A percentile compares a stretch with the other conserved stretches of the same genome.
phyloP scores from a whole-genome alignment of 2,113 vertebrate species.

The Ailuropoda melanoleuca region DNA sequence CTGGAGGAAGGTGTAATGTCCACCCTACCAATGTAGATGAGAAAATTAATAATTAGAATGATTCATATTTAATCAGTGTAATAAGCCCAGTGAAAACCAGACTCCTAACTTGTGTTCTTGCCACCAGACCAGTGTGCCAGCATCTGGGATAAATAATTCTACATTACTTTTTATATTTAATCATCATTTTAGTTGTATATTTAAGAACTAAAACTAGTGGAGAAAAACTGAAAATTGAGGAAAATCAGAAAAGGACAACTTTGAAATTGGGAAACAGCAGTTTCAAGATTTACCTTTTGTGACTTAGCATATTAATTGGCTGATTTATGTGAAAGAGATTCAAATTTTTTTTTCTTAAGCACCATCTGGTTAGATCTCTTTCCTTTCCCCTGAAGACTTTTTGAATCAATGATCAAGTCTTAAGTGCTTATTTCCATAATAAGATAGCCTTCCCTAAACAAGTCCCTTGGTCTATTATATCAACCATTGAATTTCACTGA shows the following conservation, averaged over 20 bases:
- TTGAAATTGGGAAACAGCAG: not conserved
- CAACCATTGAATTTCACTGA: not conserved
- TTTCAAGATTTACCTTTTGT: conserved; percentile 31
- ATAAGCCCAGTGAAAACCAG: not conserved
- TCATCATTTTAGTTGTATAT: not conserved
- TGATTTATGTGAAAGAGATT: conserved; percentile 48
- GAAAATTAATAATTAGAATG: not conserved
- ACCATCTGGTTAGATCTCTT: conserved; percentile 36
- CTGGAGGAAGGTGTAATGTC: not conserved
- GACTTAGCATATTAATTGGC: conserved; percentile 54
- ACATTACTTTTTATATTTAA: not conserved
- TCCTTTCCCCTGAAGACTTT: not conserved
- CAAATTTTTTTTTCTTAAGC: not conserved
- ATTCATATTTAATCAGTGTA: not conserved
- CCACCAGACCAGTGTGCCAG: not conserved
- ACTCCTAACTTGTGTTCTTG: not conserved
- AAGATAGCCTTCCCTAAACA: not conserved
- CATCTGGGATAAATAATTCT: not conserved
- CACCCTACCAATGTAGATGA: not conserved
- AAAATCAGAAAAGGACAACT: not conserved
- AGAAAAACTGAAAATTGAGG: not conserved
- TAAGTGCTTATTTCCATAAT: not conserved
- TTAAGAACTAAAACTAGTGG: not conserved
- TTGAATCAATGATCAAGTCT: not conserved
- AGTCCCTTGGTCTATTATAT: not conserved